Evolutionary conservation across 2,888 invertebrate genomes (phyloP), one percentile per base, ranked within the genome.

Genomic region (Amphipoea oculea): DNA sequence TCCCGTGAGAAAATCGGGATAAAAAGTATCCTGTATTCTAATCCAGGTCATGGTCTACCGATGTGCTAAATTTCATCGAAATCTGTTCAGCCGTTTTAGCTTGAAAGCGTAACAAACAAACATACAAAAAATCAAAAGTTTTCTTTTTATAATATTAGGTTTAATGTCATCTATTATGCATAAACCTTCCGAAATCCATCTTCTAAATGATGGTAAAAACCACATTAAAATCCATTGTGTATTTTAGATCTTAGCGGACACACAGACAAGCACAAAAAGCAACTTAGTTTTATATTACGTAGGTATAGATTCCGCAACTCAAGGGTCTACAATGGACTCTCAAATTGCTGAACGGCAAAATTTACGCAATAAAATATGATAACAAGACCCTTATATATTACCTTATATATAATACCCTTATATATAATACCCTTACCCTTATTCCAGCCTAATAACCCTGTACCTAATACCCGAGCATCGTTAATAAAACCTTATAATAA

Each of bases 401-500:
- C n/a, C n/a, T n/a, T n/a, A 77, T 74, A 82, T 29, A 29, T 29
- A 29, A 29, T 36, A 36, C 36, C 36, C 36, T 36, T 36, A 77
- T 74, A 82, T 29, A 29, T 29, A 29, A 29, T 36, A 36, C 36
- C 36, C 36, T 36, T 36, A 36, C 36, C 36, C 36, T 36, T 36
- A 36, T 76, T 45, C 14, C 60, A 54, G 65, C 51, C 36, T 29
- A 48, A 48, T 75, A 79, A 82, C 4, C 66, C 78, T 36, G 23
- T 82, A 36, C 36, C 36, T 36, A 78, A 79, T 74, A 67, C 36
- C 69, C 67, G 0, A 42, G 76, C 68, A 85, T 65, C 77, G 57
- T 74, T 73, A 82, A 88, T 71, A 75, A 74, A 70, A 74, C 51
- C 78, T 70, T 69, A 70, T 69, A 83, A 83, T 78, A 86, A 83